Evolutionary conservation across 2,888 invertebrate species (phyloP).

Genomic region (Lymantria monacha): DNA sequence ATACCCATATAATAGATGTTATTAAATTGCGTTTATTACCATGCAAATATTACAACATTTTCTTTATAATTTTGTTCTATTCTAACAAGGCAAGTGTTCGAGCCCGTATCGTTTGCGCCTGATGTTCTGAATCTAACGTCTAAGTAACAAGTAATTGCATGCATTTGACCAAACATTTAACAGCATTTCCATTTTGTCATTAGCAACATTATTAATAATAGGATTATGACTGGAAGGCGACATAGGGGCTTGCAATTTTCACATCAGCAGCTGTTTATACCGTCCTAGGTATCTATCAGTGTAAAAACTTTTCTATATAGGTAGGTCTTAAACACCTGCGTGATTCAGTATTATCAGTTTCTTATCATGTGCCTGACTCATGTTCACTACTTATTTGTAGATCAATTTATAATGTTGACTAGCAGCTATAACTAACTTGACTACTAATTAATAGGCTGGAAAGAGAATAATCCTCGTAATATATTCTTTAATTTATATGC

Average conservation of each 20-base stretch:
- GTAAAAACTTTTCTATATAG: conserved; percentile 74
- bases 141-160: conserved; percentile 52
- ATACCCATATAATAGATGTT: conserved; percentile 5
- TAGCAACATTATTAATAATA: conserved; percentile 77
- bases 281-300: conserved; percentile 50
- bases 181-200: conserved; percentile 75
- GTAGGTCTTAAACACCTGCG: conserved; percentile 65
- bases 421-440: too few species aligned
- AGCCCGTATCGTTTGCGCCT: conserved; percentile 66
- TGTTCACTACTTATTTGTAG: neutral
- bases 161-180: conserved; percentile 64
- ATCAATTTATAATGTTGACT: neutral
- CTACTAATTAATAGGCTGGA: too few species aligned
- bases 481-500: too few species aligned
- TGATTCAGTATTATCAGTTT: conserved; percentile 35
- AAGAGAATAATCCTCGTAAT: too few species aligned
- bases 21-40: conserved; percentile 4
- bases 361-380: conserved; percentile 23
- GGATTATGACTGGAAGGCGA: conserved; percentile 68
- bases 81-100: conserved; percentile 53
- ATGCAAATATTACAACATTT: conserved; percentile 2
- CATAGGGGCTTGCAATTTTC: conserved; percentile 80
- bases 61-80: conserved; percentile 12
- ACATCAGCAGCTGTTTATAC: conserved; percentile 58
- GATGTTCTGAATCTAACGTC: conserved; percentile 58